Percentiles rank a stretch among this genome's conserved stretches.
These are phyloP conservation scores for Drosophila prosaltans DNA, from an alignment of 1,140 invertebrate species.

Conservation along the genomic window DNA sequence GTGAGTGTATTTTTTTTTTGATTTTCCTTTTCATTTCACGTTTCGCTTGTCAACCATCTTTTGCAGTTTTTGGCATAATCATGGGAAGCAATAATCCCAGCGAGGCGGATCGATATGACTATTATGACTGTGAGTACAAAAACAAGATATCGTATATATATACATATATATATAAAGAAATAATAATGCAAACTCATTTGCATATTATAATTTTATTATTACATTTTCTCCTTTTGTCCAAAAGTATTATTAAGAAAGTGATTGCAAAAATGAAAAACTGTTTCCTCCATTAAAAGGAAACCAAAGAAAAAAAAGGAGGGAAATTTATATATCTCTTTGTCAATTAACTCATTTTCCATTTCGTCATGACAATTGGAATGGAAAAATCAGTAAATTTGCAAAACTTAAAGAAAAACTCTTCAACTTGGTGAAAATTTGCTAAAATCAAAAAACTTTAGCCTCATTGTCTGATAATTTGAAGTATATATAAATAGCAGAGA, in stretches of 20 bases:
- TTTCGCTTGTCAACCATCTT: conserved; percentile 3
- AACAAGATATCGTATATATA: not conserved
- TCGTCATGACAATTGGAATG: too few relatives aligned
- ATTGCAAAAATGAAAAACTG: not conserved
- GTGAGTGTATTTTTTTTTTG: not conserved
- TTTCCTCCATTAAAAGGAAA: not conserved
- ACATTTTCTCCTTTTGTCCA: conserved; percentile 12
- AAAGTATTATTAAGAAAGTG: not conserved
- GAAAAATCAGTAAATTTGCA: too few relatives aligned
- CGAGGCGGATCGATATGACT: conserved; percentile 78
- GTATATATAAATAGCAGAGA: too few relatives aligned
- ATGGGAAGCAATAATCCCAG: conserved; percentile 82
- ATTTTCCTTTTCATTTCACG: not conserved
- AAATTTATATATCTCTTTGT: not conserved
- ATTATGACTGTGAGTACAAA: conserved; percentile 80
- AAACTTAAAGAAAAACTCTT: too few relatives aligned
- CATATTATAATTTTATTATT: conserved; percentile 32
- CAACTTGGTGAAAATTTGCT: too few relatives aligned
- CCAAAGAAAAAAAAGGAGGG: not conserved
- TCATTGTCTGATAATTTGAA: too few relatives aligned
- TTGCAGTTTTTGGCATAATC: conserved; percentile 78
- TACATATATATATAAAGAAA: too few relatives aligned
- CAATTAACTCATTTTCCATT: not conserved
- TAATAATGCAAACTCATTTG: conserved; percentile 36
- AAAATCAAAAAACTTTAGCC: too few relatives aligned